Evolutionary conservation across 2,888 invertebrate genomes (phyloP).

Genomic region (Nemapogon koenigi): DNA sequence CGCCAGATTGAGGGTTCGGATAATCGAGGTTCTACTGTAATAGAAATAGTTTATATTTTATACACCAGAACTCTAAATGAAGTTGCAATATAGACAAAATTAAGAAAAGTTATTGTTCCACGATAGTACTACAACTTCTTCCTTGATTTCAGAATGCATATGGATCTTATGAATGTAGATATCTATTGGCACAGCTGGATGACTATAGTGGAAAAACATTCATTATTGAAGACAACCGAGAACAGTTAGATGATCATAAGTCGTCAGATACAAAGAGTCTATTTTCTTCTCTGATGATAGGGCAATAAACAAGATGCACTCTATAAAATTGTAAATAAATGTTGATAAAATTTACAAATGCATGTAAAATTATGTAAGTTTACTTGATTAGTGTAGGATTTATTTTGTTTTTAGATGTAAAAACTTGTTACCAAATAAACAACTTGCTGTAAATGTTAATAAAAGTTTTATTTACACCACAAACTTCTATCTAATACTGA

Average conservation of each 20-base stretch:
- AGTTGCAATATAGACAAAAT: too few relatives aligned
- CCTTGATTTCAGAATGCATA: slow-evolving; percentile 69
- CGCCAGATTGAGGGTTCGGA: too few relatives aligned
- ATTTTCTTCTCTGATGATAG: too few relatives aligned
- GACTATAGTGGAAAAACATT: slow-evolving; percentile 78
- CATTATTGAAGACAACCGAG: slow-evolving; percentile 79
- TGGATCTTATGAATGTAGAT: slow-evolving; percentile 81
- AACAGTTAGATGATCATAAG: slow-evolving; percentile 44
- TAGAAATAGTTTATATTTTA: too few relatives aligned
- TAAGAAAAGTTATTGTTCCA: too few relatives aligned
- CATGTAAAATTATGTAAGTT: background rate
- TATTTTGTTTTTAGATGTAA: background rate
- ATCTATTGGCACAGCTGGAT: slow-evolving; percentile 83
- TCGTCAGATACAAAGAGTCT: too few relatives aligned
- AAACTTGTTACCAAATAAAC: background rate
- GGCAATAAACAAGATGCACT: too few relatives aligned
- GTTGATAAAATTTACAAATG: too few relatives aligned
- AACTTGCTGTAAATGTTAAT: background rate
- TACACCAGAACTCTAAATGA: too few relatives aligned
- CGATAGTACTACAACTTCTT: too few relatives aligned
- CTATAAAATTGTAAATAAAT: too few relatives aligned
- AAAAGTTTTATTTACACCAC: background rate
- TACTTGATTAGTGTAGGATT: background rate
- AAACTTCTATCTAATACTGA: background rate
- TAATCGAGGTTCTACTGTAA: too few relatives aligned